Evolutionary conservation across 2,797 vertebrate genomes (phyloP), one percentile per base, ranked within the genome.

Genomic region (Mormyrus hasselquistii): DNA sequence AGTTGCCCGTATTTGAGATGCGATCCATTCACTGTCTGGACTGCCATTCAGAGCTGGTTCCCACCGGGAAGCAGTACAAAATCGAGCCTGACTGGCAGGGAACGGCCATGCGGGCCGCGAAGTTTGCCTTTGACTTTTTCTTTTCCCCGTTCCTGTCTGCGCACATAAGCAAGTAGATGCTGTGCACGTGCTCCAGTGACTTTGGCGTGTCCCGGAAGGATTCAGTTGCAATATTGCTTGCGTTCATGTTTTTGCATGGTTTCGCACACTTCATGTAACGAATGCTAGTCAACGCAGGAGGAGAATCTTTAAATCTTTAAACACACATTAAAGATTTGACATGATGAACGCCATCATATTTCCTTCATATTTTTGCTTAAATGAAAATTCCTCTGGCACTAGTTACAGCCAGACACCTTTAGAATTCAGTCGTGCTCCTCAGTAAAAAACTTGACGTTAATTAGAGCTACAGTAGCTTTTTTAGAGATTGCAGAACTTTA

Each of bases 91-190:
- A 99, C 95, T 99, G 98, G 98, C 97, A 97, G 88, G 95, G 94
- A 86, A 96, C 95, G 0, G 97, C 96, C 65, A 96, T 98, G 85
- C 93, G 91, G 34, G 96, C 97, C 0, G 84, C 98, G 49, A 97
- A 98, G 94, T 99, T 99, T 9, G 97, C 97, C 12, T 99, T 99
- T 91, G 96, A 99, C 94, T 99, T 99, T 91, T 99, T 99, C 94
- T 99, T 99, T 92, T 97, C 97, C 53, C 99, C 99, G 0, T 97
- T 99, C 93, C 94, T 99, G 88, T 97, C 97, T 0, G 98, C 97
- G 86, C 94, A 92, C 82, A 95, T 96, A 92, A 92, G 19, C 0
- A 44, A 90, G 62, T 95, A 90, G 69, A 8, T 50, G 47, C 38
- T 87, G 3, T 19, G 16, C 34, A 44, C 12, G 2, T 34, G 22